Evolutionary conservation across 2,797 vertebrate species (phyloP).

Genomic region (Takifugu rubripes): DNA sequence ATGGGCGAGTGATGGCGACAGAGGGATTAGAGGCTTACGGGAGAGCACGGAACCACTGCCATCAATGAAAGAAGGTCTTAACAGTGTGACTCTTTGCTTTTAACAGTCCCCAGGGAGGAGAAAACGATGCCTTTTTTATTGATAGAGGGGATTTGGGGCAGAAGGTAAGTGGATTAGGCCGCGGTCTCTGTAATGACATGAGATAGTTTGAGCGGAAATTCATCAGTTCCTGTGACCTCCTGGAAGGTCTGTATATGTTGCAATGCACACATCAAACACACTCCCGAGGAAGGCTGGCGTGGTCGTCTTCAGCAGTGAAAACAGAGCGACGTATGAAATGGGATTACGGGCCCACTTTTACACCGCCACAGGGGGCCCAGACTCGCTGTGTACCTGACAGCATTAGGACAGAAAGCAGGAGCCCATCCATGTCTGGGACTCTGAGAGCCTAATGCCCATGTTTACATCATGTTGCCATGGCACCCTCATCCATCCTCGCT

Average conservation of each 20-base stretch:
- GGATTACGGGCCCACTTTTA: neutral
- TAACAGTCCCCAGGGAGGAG: constrained; percentile 56
- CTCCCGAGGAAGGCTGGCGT: constrained; percentile 10
- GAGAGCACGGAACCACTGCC: constrained; percentile 59
- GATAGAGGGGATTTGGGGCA: constrained; percentile 56
- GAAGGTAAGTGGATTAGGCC: constrained; percentile 65
- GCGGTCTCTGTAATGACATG: constrained; percentile 33
- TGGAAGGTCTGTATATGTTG: constrained; percentile 32
- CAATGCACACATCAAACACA: constrained; percentile 36
- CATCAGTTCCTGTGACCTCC: constrained; percentile 40
- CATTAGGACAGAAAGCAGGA: no score
- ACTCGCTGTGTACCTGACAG: no score
- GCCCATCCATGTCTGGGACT: neutral
- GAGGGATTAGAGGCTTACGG: constrained; percentile 73
- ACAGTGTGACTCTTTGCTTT: constrained; percentile 62
- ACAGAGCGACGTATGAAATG: neutral
- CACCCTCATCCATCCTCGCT: constrained; percentile 27
- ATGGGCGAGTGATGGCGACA: constrained; percentile 70
- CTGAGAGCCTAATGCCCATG: constrained; percentile 16
- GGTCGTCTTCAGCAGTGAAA: constrained; percentile 16
- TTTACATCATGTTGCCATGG: constrained; percentile 54
- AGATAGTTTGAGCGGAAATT: constrained; percentile 52
- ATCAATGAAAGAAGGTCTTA: constrained; percentile 72
- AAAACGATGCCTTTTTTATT: constrained; percentile 69
- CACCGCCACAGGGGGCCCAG: neutral